A percentile compares a stretch with the other conserved stretches of the same genome.
These are phyloP conservation scores for human DNA, from an alignment of 2,113 vertebrate species.

Conservation along the genomic window DNA sequence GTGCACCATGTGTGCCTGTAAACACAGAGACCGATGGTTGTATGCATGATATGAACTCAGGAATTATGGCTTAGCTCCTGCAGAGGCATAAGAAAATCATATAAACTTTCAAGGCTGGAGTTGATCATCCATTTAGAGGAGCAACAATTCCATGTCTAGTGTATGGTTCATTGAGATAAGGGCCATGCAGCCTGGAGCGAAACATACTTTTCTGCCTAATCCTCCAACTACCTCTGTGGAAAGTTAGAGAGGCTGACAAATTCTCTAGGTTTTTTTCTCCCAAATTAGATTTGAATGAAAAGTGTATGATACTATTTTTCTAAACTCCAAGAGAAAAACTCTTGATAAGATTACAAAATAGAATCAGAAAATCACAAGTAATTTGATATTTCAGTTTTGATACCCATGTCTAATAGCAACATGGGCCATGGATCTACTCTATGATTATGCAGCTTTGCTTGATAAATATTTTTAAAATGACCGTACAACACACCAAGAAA, in stretches of 20 bases:
- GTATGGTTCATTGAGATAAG: background rate
- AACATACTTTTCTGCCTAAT: background rate
- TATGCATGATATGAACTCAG: background rate
- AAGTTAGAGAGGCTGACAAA: slow-evolving; percentile 1
- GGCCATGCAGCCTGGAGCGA: background rate
- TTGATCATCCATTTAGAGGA: slow-evolving; percentile 11
- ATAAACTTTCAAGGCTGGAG: slow-evolving; percentile 4
- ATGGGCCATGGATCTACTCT: background rate
- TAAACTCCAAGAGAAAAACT: background rate
- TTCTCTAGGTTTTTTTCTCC: background rate
- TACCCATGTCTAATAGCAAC: background rate
- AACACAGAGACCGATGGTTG: slow-evolving; percentile 38
- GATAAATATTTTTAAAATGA: background rate
- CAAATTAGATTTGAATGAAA: background rate
- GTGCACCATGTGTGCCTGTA: background rate
- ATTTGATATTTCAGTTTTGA: background rate
- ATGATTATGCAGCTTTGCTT: background rate
- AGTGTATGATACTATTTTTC: background rate
- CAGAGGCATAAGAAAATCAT: background rate
- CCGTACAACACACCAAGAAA: background rate
- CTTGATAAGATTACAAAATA: background rate
- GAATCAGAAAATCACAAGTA: background rate
- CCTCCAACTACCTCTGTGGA: background rate
- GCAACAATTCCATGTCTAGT: background rate
- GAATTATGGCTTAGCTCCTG: slow-evolving; percentile 34